Evolutionary conservation across 2,113 vertebrate genomes (phyloP).

Genomic region (Cyanoliseus patagonus): DNA sequence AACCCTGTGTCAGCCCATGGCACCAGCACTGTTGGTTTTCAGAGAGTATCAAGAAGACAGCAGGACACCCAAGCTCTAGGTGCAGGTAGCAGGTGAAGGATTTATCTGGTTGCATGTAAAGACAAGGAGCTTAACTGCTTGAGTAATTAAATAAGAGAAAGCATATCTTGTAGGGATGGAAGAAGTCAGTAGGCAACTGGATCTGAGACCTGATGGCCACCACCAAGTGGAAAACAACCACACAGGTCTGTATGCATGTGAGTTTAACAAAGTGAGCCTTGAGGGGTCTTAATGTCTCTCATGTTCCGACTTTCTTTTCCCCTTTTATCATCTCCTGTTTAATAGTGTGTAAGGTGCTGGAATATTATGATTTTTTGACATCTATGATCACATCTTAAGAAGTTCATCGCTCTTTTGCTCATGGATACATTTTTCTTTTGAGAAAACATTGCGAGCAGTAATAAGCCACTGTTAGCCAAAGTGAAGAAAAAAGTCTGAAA

Average conservation of each 20-base stretch:
- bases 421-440: not conserved
- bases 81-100: not conserved
- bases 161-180: not conserved
- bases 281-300: rapidly evolving
- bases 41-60: rapidly evolving
- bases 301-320: not conserved
- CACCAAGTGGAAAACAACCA: not conserved
- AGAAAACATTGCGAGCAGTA: not conserved
- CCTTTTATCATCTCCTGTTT: not conserved
- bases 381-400: not conserved
- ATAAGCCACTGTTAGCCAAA: rapidly evolving
- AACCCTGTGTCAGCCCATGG: not conserved
- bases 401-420: not conserved
- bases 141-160: not conserved
- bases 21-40: not conserved
- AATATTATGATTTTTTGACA: not conserved
- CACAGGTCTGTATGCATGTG: not conserved
- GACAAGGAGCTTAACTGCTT: not conserved
- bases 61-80: not conserved
- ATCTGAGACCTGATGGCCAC: not conserved
- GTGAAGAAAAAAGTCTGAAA: not conserved
- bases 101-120: not conserved
- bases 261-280: not conserved
- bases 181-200: not conserved
- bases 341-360: not conserved